Evolutionary conservation across 2,888 invertebrate species (phyloP).

Genomic region (Sarcophaga carnaria): DNA sequence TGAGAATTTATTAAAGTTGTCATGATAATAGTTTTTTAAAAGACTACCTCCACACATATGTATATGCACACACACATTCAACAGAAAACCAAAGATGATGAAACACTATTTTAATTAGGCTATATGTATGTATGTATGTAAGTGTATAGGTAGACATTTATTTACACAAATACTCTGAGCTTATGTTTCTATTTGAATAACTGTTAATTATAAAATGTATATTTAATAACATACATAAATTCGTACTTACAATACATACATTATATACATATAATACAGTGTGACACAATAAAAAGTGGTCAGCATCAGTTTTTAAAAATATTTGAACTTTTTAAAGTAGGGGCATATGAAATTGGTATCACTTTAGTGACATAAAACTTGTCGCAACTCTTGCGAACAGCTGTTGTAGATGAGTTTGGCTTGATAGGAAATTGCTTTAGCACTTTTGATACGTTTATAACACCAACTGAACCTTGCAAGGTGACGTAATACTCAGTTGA

Average conservation of each 20-base stretch:
- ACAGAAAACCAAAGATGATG: neutral
- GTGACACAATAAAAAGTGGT: neutral
- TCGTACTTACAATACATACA: neutral
- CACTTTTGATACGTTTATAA: too few relatives aligned
- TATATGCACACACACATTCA: neutral
- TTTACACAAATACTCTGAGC: constrained; percentile 10
- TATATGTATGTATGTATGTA: constrained; percentile 4
- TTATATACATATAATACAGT: neutral
- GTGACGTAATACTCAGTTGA: too few relatives aligned
- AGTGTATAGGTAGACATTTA: neutral
- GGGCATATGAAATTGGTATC: too few relatives aligned
- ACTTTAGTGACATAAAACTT: too few relatives aligned
- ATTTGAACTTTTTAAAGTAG: too few relatives aligned
- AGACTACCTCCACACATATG: neutral
- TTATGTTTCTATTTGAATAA: constrained; percentile 16
- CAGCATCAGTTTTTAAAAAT: too few relatives aligned
- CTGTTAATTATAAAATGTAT: constrained; percentile 53
- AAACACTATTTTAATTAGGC: neutral
- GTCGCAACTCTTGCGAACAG: too few relatives aligned
- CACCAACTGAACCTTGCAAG: too few relatives aligned
- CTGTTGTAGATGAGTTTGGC: too few relatives aligned
- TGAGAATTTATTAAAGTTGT: constrained; percentile 26
- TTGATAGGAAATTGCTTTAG: too few relatives aligned
- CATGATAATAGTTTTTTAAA: constrained; percentile 7
- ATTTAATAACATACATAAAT: neutral